Conservation (phyloP, 2,888 invertebrate species). For the Heteromyza rotundicornis region DNA sequence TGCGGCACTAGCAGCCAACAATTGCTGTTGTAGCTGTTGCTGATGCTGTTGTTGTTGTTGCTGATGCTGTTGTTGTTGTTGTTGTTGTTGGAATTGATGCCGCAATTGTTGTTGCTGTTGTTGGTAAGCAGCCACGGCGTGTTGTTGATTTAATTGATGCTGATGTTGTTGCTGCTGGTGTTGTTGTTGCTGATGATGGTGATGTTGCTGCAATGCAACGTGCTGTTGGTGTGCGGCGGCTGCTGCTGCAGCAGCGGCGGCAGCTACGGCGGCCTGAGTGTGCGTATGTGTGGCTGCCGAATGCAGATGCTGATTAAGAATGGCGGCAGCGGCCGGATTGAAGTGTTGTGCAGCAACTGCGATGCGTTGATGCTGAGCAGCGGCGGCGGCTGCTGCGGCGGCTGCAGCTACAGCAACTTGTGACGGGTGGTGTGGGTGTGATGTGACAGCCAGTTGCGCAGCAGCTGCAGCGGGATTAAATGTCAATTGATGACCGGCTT, state of each 20-base stretch:
- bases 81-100: slow-evolving; percentile 48
- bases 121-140: slow-evolving; percentile 41
- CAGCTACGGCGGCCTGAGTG: slow-evolving; percentile 41
- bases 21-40: slow-evolving; percentile 39
- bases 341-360: slow-evolving; percentile 43
- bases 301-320: slow-evolving; percentile 55
- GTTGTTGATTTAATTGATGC: slow-evolving; percentile 34
- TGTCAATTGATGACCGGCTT: slow-evolving; percentile 52
- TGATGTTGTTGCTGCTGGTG: too few species aligned
- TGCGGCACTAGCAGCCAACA: slow-evolving; percentile 40
- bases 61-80: slow-evolving; percentile 47
- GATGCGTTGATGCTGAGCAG: slow-evolving; percentile 41
- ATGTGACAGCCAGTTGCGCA: slow-evolving; percentile 41
- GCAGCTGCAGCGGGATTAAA: slow-evolving; percentile 46
- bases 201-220: slow-evolving; percentile 46
- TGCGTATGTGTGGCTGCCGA: slow-evolving; percentile 39
- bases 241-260: slow-evolving; percentile 51
- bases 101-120: slow-evolving; percentile 43
- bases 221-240: slow-evolving; percentile 52
- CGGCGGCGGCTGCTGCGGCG: slow-evolving; percentile 46
- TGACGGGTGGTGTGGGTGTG: slow-evolving; percentile 50
- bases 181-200: slow-evolving; percentile 61
- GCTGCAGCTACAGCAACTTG: slow-evolving; percentile 54
- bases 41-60: slow-evolving; percentile 45
- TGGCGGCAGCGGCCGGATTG: slow-evolving; percentile 53